Conservation (phyloP, 1,140 invertebrate species). For the Drosophila funebris region DNA sequence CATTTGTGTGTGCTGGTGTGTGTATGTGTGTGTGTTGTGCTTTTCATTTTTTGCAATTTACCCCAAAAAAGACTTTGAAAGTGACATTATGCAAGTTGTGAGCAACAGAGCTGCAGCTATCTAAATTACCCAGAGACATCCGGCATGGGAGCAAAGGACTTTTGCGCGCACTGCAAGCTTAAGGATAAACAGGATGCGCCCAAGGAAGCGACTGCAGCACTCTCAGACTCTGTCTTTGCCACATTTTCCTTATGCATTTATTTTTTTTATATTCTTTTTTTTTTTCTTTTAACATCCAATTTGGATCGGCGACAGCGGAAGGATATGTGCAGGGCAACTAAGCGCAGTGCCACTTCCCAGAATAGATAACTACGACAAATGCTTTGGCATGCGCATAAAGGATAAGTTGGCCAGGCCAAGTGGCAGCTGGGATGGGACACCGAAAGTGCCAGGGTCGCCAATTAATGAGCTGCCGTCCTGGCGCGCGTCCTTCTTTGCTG, state of each 20-base stretch:
- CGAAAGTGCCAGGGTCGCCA: conserved; percentile 42
- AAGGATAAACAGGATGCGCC: conserved; percentile 67
- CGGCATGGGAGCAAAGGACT: conserved; percentile 54
- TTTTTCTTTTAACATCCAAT: conserved; percentile 42
- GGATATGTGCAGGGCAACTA: conserved; percentile 34
- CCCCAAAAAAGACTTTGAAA: conserved; percentile 59
- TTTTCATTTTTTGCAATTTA: conserved; percentile 35
- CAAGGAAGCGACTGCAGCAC: conserved; percentile 42
- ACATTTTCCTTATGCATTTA: background rate
- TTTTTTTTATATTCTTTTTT: background rate
- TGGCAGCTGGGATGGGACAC: background rate
- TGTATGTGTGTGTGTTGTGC: conserved; percentile 27
- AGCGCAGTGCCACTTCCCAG: conserved; percentile 5
- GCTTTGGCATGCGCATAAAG: conserved; percentile 60
- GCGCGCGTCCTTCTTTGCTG: background rate
- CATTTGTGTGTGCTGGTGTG: conserved; percentile 32
- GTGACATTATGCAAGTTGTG: conserved; percentile 75
- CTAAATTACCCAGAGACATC: conserved; percentile 83
- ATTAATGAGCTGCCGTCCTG: conserved; percentile 61
- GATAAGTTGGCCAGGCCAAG: conserved; percentile 59
- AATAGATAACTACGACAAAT: conserved; percentile 23
- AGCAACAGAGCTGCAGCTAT: conserved; percentile 68
- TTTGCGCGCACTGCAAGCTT: conserved; percentile 38
- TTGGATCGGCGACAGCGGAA: conserved; percentile 55
- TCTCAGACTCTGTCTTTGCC: conserved; percentile 34